Evolutionary conservation across 64 coral and sea anemone species (phyloP), one percentile per base, ranked within the genome.

Genomic region (Stichodactyla helianthus): DNA sequence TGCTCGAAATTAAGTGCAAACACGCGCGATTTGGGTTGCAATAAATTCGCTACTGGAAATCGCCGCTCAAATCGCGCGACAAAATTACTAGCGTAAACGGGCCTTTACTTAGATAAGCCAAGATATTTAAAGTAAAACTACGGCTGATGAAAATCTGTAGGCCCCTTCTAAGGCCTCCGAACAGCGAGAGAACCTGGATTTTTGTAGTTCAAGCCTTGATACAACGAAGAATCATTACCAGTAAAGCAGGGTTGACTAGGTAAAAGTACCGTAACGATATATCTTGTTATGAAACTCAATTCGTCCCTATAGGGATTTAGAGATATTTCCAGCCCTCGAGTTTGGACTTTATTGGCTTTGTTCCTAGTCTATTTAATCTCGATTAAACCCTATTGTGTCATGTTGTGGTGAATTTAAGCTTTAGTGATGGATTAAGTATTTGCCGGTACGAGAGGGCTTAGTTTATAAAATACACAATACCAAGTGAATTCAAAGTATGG

Each of bases 181-280:
- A 31, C 28, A 31, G 28, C 28, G 28, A 31, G 28, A 31, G 28
- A 31, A 31, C 56, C 56, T 58, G 56, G 56, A 10, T 58, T 58
- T 31, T 31, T 31, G 28, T 31, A 31, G 28, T 31, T 31, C 28
- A 31, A 31, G 28, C 1, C 28, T 31, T 31, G 4, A 63, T 63
- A 63, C 11, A 14, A 14, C 19, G 11, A 14, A 14, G 11, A 14
- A 63, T 63, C 25, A 20, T 56, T 83, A 83, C 82, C 82, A 10
- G 2, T 54, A 59, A 54, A 57, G 82, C 82, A 7, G 82, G 82
- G 26, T 83, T 54, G 18, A 83, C 53, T 51, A 83, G 82, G 54
- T 83, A 83, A 5, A 83, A 57, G 2, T 0, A 57, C 13, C 13
- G 55, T 57, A 57, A n/a, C 19, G n/a, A n/a, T 25, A 71, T 23